Conservation (phyloP, 2,113 vertebrate species). For the Catharus fuscescens region DNA sequence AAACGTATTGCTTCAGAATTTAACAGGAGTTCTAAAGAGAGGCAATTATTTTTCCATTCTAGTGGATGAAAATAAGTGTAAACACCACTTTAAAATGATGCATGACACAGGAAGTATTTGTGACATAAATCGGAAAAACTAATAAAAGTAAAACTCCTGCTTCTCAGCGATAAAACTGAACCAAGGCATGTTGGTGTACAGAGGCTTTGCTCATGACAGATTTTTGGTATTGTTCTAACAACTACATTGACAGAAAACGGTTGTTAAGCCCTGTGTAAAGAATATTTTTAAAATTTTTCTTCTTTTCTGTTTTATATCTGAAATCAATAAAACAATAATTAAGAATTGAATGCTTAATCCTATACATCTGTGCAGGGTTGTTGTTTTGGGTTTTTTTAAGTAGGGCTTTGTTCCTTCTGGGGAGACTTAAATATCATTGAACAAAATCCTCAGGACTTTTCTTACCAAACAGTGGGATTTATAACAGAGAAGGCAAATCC, state of each 20-base stretch:
- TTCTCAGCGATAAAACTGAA: not conserved
- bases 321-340: constrained; percentile 55
- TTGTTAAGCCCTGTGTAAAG: constrained; percentile 16
- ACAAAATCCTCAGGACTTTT: constrained; percentile 3
- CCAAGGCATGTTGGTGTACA: not conserved
- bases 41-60: not conserved
- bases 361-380: not conserved
- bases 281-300: not conserved
- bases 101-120: not conserved
- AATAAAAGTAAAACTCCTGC: not conserved
- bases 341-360: constrained; percentile 25
- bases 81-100: not conserved
- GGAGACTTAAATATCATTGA: not conserved
- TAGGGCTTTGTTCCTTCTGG: not conserved
- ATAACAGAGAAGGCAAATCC: not conserved
- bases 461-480: constrained; percentile 4
- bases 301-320: not conserved
- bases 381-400: not conserved
- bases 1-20: constrained; percentile 41
- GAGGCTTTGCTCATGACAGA: not conserved
- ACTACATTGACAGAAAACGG: constrained; percentile 34
- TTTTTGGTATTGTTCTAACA: constrained; percentile 22
- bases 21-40: constrained; percentile 14
- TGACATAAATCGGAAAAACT: not conserved
- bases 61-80: not conserved